phyloP scores from a whole-genome alignment of 64 coral and sea anemone genomes.

The Montipora efflorescens region DNA sequence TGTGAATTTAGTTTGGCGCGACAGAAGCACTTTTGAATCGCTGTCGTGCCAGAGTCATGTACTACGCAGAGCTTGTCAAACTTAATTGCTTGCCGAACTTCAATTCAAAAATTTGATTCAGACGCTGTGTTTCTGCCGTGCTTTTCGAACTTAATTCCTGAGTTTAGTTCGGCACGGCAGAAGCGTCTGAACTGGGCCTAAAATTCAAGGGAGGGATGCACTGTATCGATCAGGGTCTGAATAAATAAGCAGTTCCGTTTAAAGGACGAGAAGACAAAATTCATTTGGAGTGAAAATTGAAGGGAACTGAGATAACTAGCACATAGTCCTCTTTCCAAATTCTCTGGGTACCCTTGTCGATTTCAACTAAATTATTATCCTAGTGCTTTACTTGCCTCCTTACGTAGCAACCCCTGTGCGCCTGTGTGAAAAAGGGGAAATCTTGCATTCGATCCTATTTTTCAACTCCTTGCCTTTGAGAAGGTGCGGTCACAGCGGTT shows the following conservation, averaged over 20 bases:
- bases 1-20: constrained; percentile 17
- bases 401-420: constrained; percentile 15
- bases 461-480: background rate
- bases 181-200: constrained; percentile 31
- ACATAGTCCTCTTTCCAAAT: constrained; percentile 15
- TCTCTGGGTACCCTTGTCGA: constrained; percentile 21
- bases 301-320: constrained; percentile 10
- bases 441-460: constrained; percentile 21
- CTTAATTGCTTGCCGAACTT: constrained; percentile 26
- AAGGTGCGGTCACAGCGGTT: background rate
- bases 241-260: background rate
- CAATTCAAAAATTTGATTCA: constrained; percentile 18
- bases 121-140: constrained; percentile 28
- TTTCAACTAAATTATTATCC: constrained; percentile 17
- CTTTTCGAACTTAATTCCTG: constrained; percentile 34
- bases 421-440: background rate
- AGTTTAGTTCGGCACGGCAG: constrained; percentile 24
- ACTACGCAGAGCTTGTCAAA: constrained; percentile 5
- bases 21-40: background rate
- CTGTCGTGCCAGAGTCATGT: constrained; percentile 6
- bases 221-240: background rate
- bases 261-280: constrained; percentile 4
- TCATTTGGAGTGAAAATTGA: constrained; percentile 7
- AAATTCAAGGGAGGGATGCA: too few species aligned
- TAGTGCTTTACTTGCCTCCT: constrained; percentile 27